Percentiles rank a stretch among this genome's conserved stretches.
Conservation (phyloP, 2,888 invertebrate species). For the Vesta saturnalis region DNA sequence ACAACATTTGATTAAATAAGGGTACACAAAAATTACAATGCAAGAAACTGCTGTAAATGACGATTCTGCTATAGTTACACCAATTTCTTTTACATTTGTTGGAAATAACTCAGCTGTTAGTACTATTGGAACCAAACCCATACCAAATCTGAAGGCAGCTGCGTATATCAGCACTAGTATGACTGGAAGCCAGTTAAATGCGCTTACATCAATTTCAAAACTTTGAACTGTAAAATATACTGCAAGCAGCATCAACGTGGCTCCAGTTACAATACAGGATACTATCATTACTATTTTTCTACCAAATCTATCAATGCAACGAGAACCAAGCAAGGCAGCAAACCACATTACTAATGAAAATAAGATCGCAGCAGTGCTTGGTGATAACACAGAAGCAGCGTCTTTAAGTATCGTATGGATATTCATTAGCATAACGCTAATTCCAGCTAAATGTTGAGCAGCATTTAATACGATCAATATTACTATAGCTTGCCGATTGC, state of each 20-base stretch:
- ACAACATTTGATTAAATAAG: conserved; percentile 38
- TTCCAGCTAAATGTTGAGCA: conserved; percentile 57
- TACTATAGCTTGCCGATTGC: conserved; percentile 55
- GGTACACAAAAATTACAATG: conserved; percentile 47
- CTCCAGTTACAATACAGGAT: conserved; percentile 53
- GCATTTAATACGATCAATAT: conserved; percentile 57
- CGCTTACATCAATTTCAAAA: conserved; percentile 27
- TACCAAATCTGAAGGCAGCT: conserved; percentile 32
- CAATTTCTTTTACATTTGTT: conserved; percentile 37
- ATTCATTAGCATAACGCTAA: conserved; percentile 59
- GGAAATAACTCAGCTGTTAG: conserved; percentile 37
- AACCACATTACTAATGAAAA: conserved; percentile 57
- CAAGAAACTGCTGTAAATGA: conserved; percentile 45
- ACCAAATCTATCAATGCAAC: conserved; percentile 56
- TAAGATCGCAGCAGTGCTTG: conserved; percentile 54
- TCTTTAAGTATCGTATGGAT: conserved; percentile 56
- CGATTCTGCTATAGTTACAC: conserved; percentile 49
- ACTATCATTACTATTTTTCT: conserved; percentile 53
- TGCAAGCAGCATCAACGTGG: conserved; percentile 52
- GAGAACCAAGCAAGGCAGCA: conserved; percentile 50
- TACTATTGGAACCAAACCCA: conserved; percentile 37
- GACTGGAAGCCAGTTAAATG: conserved; percentile 24
- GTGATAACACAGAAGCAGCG: conserved; percentile 54
- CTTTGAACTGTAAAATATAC: conserved; percentile 55
- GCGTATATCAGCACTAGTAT: conserved; percentile 32